phyloP scores from a whole-genome alignment of 35 echinoderm and acorn worm species.

The Lytechinus variegatus region DNA sequence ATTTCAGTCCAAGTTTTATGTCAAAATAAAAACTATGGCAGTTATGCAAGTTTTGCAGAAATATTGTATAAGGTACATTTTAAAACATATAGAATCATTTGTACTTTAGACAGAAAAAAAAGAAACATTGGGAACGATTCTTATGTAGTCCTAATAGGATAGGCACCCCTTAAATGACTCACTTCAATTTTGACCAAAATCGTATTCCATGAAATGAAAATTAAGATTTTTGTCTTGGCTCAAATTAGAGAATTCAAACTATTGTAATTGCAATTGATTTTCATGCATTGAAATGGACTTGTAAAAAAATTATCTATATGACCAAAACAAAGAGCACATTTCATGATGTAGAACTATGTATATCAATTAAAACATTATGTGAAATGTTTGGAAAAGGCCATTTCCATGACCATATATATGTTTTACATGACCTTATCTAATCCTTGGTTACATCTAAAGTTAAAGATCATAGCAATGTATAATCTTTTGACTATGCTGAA shows the following conservation, averaged over 20 bases:
- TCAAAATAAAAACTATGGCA: no score
- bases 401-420: background rate
- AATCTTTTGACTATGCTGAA: background rate
- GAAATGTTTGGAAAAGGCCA: background rate
- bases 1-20: no score
- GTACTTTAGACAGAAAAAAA: background rate
- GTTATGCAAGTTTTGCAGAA: no score
- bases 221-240: background rate
- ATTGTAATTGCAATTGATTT: background rate
- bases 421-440: background rate
- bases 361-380: background rate
- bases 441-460: background rate
- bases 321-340: background rate
- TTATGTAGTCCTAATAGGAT: no score
- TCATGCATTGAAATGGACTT: background rate
- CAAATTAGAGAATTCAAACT: background rate
- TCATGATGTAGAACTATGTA: background rate
- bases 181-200: background rate
- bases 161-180: background rate
- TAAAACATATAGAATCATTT: background rate
- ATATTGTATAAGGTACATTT: no score
- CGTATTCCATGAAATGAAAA: background rate
- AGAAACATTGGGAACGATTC: background rate
- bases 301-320: background rate
- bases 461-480: background rate